Conservation (phyloP, 2,113 vertebrate genomes). For the Microtus pennsylvanicus region DNA sequence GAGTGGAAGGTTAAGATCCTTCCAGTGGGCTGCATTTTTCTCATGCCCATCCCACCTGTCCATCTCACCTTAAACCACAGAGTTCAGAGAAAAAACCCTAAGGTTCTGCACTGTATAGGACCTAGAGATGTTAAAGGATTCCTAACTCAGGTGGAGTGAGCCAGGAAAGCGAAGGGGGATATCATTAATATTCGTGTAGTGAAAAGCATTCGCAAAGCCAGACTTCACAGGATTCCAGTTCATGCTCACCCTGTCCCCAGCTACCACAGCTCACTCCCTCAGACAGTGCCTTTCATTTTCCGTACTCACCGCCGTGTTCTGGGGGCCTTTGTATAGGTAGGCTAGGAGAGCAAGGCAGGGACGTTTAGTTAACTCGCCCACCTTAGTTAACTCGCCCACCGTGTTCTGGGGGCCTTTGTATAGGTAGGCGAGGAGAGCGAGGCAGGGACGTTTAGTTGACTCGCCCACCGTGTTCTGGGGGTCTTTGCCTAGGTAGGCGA, state of each 20-base stretch:
- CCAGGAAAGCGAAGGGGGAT: background rate
- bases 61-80: background rate
- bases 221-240: background rate
- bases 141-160: background rate
- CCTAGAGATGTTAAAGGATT: background rate
- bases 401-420: background rate
- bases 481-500: slow-evolving; percentile 49
- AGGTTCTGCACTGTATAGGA: background rate
- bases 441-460: slow-evolving; percentile 60
- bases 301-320: no score
- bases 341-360: slow-evolving; percentile 68
- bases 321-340: background rate
- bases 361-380: background rate
- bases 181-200: background rate
- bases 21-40: background rate
- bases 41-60: no score
- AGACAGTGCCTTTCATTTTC: background rate
- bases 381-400: background rate
- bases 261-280: background rate
- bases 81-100: background rate
- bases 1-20: slow-evolving; percentile 28
- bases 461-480: background rate
- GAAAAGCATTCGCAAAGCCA: slow-evolving; percentile 4
- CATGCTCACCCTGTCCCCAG: background rate
- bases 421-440: slow-evolving; percentile 62